phyloP scores from a whole-genome alignment of 2,797 vertebrate species.

The Arremon brunneinucha region DNA sequence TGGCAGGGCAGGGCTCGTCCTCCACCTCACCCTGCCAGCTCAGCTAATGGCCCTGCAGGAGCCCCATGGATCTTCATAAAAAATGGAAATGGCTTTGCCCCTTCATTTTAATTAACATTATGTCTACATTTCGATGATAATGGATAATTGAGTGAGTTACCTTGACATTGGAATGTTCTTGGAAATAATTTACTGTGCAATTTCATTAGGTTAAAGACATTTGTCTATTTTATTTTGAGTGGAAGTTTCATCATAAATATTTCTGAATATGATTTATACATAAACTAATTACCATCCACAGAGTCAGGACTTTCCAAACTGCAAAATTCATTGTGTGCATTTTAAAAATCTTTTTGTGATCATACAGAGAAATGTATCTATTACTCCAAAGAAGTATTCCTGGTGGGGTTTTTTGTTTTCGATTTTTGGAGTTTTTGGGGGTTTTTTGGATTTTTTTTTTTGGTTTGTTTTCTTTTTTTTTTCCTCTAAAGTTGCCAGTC shows the following conservation, averaged over 20 bases:
- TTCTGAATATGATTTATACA: conserved; percentile 59
- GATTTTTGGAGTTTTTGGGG: too few relatives aligned
- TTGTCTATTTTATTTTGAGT: conserved; percentile 72
- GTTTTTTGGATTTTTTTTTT: too few relatives aligned
- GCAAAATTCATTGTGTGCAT: not conserved
- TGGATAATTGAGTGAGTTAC: conserved; percentile 82
- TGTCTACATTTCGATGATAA: conserved; percentile 79
- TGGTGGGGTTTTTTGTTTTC: not conserved
- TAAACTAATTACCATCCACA: conserved; percentile 44
- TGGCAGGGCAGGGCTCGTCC: conserved; percentile 24
- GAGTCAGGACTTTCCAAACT: not conserved
- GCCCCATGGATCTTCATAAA: conserved; percentile 77
- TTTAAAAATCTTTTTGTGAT: not conserved
- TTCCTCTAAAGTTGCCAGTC: not conserved
- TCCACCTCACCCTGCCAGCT: conserved; percentile 69
- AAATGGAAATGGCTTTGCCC: conserved; percentile 80
- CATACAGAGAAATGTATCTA: not conserved
- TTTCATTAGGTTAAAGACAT: conserved; percentile 70
- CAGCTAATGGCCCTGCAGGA: conserved; percentile 68
- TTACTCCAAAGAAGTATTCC: not conserved
- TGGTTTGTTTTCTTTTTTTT: not conserved
- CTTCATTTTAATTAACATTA: conserved; percentile 84
- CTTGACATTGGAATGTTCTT: conserved; percentile 82
- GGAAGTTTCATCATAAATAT: conserved; percentile 70
- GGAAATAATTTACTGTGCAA: conserved; percentile 76